Evolutionary conservation across 2,113 vertebrate genomes (phyloP), one percentile per base, ranked within the genome.

Genomic region (Cochlearius cochlearius): DNA sequence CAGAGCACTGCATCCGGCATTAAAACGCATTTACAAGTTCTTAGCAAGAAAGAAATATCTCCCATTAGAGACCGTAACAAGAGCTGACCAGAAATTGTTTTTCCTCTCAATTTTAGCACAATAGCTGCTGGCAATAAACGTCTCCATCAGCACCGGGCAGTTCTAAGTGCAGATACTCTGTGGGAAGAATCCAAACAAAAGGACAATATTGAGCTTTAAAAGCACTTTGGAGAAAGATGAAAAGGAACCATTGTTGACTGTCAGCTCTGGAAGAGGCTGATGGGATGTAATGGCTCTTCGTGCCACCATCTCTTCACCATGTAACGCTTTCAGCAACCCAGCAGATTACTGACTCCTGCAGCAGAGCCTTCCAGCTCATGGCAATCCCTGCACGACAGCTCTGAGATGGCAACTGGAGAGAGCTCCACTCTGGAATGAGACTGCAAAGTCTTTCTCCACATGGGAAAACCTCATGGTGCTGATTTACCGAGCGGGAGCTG

Each of bases 11-110:
- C 73, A 64, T 18, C 84, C 10, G 0, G 38, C 92, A 80, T 56
- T 69, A 60, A 88, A 94, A 84, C 3, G 2, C 86, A 81, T 90
- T 94, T 77, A 88, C 68, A 71, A 91, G 80, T 90, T 93, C 87
- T 81, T 43, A 85, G 90, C 9, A 5, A 6, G 1, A 47, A 80
- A 47, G 66, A 92, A 90, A 74, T 63, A 90, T 86, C 88, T 92
- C 90, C 92, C 94, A 80, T 90, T 67, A 93, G 90, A 90, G 86
- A 86, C 26, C 21, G 12, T 69, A 80, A 66, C 86, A 38, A 56
- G 45, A 94, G 45, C 86, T 76, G 78, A 39, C 64, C n/a, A 69
- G 82, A 92, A 97, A 88, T 87, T 95, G 86, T 7, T 75, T 85
- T 92, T 86, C 77, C 84, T 73, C 91, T 92, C 84, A 20, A 43